phyloP scores from a whole-genome alignment of 2,113 vertebrate genomes.

The Mesembrinibis cayennensis region DNA sequence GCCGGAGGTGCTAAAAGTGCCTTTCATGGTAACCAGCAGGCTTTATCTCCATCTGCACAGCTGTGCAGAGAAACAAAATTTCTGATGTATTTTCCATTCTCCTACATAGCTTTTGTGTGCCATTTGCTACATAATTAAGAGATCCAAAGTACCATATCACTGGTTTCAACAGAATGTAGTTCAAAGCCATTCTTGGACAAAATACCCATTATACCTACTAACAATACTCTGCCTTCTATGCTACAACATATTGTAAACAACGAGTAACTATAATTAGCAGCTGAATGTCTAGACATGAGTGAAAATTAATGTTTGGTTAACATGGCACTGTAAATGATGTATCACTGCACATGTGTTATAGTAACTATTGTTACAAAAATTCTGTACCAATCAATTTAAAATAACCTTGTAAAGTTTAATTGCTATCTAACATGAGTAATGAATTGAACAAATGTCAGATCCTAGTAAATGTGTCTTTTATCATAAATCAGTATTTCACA shows the following conservation, averaged over 20 bases:
- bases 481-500: slow-evolving; percentile 50
- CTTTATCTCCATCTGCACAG: not conserved
- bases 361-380: not conserved
- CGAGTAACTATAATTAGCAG: not conserved
- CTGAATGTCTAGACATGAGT: not conserved
- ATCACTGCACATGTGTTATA: not conserved
- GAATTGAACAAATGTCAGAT: slow-evolving; percentile 58
- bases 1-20: not conserved
- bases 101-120: not conserved
- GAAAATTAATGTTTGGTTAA: slow-evolving; percentile 5
- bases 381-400: slow-evolving; percentile 29
- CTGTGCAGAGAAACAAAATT: not conserved
- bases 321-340: not conserved
- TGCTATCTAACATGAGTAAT: slow-evolving; percentile 36
- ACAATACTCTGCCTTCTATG: not conserved
- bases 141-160: not conserved
- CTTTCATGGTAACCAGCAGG: not conserved
- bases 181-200: not conserved
- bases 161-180: not conserved
- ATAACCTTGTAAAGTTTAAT: slow-evolving; percentile 61
- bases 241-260: not conserved
- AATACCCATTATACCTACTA: not conserved
- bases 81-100: not conserved
- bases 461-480: slow-evolving; percentile 26
- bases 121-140: not conserved